Conservation (phyloP, 2,113 vertebrate species). For the Myrmecophaga tridactyla region DNA sequence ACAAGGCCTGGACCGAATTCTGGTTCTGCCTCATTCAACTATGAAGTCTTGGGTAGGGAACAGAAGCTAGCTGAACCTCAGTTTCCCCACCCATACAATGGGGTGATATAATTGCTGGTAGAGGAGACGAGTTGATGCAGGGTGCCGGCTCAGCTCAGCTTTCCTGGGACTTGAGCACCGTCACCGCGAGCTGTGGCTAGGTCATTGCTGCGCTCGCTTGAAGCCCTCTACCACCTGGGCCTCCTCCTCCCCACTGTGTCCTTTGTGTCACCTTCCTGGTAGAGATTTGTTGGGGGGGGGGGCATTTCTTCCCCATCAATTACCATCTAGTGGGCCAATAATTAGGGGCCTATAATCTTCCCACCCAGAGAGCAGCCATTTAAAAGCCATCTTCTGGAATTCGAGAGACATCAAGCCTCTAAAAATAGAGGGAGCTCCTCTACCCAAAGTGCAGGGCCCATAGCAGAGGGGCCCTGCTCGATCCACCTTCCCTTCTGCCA, state of each 20-base stretch:
- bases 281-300: background rate
- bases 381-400: background rate
- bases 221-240: background rate
- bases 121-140: accelerated
- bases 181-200: accelerated
- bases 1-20: background rate
- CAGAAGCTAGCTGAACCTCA: background rate
- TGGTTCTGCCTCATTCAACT: background rate
- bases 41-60: background rate
- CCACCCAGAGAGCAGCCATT: background rate
- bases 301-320: background rate
- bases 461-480: too few species aligned
- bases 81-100: background rate
- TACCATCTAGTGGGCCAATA: background rate
- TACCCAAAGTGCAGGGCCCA: accelerated
- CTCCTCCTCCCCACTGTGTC: background rate
- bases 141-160: too few species aligned
- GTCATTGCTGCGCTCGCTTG: accelerated
- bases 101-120: background rate
- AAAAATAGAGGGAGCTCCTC: too few species aligned
- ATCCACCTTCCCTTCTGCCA: too few species aligned
- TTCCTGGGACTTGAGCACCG: background rate
- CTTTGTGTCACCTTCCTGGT: background rate
- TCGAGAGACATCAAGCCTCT: background rate
- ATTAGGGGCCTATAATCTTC: background rate